These are phyloP conservation scores for Drosophila tani DNA, from an alignment of 1,140 invertebrate genomes.

Conservation along the genomic window DNA sequence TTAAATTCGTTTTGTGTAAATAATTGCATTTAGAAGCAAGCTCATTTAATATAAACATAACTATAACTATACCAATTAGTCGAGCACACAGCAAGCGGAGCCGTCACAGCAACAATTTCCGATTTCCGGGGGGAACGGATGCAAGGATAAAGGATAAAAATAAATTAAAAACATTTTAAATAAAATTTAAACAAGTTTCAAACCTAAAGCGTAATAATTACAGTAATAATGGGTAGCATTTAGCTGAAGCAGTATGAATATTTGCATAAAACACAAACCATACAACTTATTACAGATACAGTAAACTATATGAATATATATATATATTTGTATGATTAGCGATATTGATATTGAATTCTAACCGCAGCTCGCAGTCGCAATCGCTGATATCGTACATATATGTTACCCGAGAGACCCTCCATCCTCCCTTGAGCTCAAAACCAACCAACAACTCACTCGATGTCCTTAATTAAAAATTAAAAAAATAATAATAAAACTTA, in stretches of 20 bases:
- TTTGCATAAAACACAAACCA: slow-evolving; percentile 23
- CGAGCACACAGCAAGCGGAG: slow-evolving; percentile 66
- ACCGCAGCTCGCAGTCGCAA: slow-evolving; percentile 41
- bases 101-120: slow-evolving; percentile 62
- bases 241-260: slow-evolving; percentile 72
- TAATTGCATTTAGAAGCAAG: slow-evolving; percentile 66
- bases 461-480: slow-evolving; percentile 59
- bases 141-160: background rate
- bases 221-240: slow-evolving; percentile 73
- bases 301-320: slow-evolving; percentile 8
- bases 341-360: slow-evolving; percentile 56
- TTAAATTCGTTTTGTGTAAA: slow-evolving; percentile 67
- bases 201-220: slow-evolving; percentile 19
- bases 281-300: slow-evolving; percentile 46
- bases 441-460: slow-evolving; percentile 55
- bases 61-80: slow-evolving; percentile 16
- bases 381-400: slow-evolving; percentile 38
- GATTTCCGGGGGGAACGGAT: slow-evolving; percentile 10
- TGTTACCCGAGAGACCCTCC: slow-evolving; percentile 12
- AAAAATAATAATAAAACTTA: background rate
- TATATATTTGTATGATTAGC: slow-evolving; percentile 46
- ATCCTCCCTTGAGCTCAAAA: slow-evolving; percentile 22
- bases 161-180: slow-evolving; percentile 47
- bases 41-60: slow-evolving; percentile 39
- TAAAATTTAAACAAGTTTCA: slow-evolving; percentile 40